Base-by-base conservation (phyloP, 2,888 invertebrate species). In the Ectropis crepuscularia region DNA sequence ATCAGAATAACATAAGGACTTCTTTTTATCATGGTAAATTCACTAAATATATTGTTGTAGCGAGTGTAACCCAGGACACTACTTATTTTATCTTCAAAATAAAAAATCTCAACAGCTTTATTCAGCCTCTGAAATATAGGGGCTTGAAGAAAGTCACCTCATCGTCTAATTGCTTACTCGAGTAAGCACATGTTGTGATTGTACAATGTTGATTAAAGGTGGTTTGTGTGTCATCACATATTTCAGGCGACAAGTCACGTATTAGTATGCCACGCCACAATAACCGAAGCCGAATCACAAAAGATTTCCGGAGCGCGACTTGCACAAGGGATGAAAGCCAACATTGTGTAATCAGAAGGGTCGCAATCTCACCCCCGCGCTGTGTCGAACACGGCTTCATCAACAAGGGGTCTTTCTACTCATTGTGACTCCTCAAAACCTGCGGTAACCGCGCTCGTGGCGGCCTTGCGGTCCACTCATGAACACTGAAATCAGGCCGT, bases 281-380 rank as follows among this genome's bases (percentile, higher is more conserved):
- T 90, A 92, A 90, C 89, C 88, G 88, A 90, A 90, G 88, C 86
- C 84, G 86, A 91, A 90, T 90, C 90, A 92, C 91, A 92, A 92
- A 92, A 92, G 92, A 92, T 91, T 91, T 92, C 91, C 91, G 91
- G 90, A 83, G 87, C 90, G 88, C 89, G 90, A 88, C 90, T 90
- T 87, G 89, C 89, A 90, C 90, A 89, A 89, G 89, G 90, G 89
- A 91, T 90, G 90, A 91, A 90, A 90, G 90, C 87, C 90, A 86
- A 90, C 91, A 90, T 90, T 90, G 90, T 91, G 92, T 92, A 92
- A 92, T 92, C 92, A 92, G 88, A 88, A 92, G 90, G 92, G 92
- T 90, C 91, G 89, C 90, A 91, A 91, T 91, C 90, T 89, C 83
- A 83, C 88, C 85, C 83, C 79, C 81, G 73, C 80, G 80, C 82